Percentiles rank a stretch among this genome's conserved stretches.
These are phyloP conservation scores for Lutraria rhynchaena DNA, from an alignment of 1,140 invertebrate species.

Conservation along the genomic window DNA sequence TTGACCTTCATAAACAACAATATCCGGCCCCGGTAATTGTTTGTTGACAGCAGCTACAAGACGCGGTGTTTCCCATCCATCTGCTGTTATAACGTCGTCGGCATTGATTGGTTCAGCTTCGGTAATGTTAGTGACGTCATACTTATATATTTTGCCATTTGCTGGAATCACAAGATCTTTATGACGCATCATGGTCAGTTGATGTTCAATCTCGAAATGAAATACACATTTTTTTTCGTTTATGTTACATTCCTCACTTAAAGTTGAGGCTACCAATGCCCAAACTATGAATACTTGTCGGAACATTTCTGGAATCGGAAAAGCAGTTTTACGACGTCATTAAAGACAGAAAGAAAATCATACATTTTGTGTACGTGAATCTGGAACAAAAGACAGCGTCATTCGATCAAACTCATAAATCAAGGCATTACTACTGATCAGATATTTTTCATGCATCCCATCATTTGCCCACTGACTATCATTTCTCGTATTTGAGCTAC, in stretches of 20 bases:
- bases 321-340: too few species aligned
- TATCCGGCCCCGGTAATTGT: slow-evolving; percentile 75
- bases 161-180: slow-evolving; percentile 57
- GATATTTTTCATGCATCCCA: too few species aligned
- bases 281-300: not conserved
- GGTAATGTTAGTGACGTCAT: slow-evolving; percentile 65
- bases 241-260: slow-evolving; percentile 41
- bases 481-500: too few species aligned
- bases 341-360: too few species aligned
- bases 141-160: slow-evolving; percentile 71
- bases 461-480: too few species aligned
- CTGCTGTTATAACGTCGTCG: slow-evolving; percentile 71
- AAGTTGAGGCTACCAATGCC: not conserved
- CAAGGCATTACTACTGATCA: too few species aligned
- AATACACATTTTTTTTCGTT: slow-evolving; percentile 64
- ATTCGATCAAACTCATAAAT: too few species aligned
- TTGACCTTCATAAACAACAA: slow-evolving; percentile 92
- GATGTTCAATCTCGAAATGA: slow-evolving; percentile 62
- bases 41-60: slow-evolving; percentile 71
- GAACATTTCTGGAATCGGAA: too few species aligned
- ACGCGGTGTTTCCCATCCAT: slow-evolving; percentile 70
- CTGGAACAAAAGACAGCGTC: too few species aligned
- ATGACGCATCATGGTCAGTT: slow-evolving; percentile 71
- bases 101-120: slow-evolving; percentile 55
- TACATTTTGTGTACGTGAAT: too few species aligned